Evolutionary conservation across 2,888 invertebrate species (phyloP), one percentile per base, ranked within the genome.

Genomic region (Platycheirus albimanus): DNA sequence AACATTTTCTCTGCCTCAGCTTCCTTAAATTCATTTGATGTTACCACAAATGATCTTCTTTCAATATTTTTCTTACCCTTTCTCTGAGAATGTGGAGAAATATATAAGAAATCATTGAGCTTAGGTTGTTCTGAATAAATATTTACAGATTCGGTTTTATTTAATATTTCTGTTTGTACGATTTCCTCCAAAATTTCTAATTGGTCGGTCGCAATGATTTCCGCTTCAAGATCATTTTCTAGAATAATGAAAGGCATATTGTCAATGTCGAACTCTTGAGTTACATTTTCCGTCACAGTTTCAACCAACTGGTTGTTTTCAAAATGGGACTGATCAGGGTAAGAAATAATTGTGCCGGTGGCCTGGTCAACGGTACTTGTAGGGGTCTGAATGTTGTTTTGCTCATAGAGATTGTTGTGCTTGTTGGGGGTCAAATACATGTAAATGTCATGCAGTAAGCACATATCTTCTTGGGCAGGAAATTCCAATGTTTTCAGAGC

Each of bases 261-360:
- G 15, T 11, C n/a, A 28, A 28, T 51, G 28, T 51, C 28, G 11
- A 51, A 51, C 6, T 24, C 6, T 24, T 24, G 24, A 24, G 24
- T 17, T 52, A 15, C 30, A 33, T 11, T 17, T 36, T 52, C 33
- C 33, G 15, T 33, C 10, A 17, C 15, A 13, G 30, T n/a, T 56
- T 56, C 19, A 38, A 17, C 10, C 10, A 38, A n/a, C 38, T 56
- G 10, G n/a, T 38, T 13, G 56, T 56, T 56, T 56, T 41, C 41
- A 20, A 38, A 36, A 56, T 19, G 0, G 41, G 20, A 2, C 3
- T 1, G 36, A 20, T 56, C 13, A 38, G 56, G 10, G 38, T 56
- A 56, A 10, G 38, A 20, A 38, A 56, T 38, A 56, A 56, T 38
- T 41, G 56, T 20, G 5, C 56, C 56, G 24, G 36, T 56, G 38